phyloP scores from a whole-genome alignment of 2,888 invertebrate species.

The Xestia xanthographa region DNA sequence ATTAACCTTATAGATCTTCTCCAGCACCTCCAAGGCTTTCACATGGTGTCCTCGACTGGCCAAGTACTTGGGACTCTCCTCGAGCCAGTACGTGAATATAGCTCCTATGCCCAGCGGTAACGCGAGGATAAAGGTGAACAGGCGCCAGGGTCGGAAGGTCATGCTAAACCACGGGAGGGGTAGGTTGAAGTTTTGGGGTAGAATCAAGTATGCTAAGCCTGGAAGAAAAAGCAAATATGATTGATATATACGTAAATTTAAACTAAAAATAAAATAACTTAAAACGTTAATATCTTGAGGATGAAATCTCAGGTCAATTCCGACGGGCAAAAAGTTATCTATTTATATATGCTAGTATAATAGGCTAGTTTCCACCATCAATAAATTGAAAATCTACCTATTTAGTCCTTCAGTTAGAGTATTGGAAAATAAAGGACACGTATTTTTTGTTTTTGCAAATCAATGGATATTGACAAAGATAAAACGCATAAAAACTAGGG shows the following conservation, averaged over 20 bases:
- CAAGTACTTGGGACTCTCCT: constrained; percentile 94
- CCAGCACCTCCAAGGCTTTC: constrained; percentile 87
- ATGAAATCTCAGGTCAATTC: too few relatives aligned
- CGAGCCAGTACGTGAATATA: constrained; percentile 88
- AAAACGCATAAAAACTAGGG: too few relatives aligned
- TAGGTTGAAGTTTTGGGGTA: constrained; percentile 88
- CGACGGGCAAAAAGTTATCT: too few relatives aligned
- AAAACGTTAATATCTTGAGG: too few relatives aligned
- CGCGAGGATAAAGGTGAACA: constrained; percentile 89
- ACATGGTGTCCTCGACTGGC: constrained; percentile 90
- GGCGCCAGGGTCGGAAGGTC: constrained; percentile 92
- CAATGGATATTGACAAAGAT: too few relatives aligned
- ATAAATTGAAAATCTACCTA: too few relatives aligned
- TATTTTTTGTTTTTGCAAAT: too few relatives aligned
- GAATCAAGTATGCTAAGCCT: constrained; percentile 92
- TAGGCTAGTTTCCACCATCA: too few relatives aligned
- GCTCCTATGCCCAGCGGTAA: constrained; percentile 86
- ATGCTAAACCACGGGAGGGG: constrained; percentile 83
- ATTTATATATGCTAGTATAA: not conserved
- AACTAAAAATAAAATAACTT: too few relatives aligned
- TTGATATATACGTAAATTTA: not conserved
- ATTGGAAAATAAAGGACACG: too few relatives aligned
- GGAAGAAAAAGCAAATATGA: constrained; percentile 41
- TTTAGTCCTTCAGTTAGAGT: too few relatives aligned
- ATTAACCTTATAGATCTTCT: constrained; percentile 73